These are phyloP conservation scores for Equus przewalskii DNA, from an alignment of 2,113 vertebrate species.

Conservation along the genomic window DNA sequence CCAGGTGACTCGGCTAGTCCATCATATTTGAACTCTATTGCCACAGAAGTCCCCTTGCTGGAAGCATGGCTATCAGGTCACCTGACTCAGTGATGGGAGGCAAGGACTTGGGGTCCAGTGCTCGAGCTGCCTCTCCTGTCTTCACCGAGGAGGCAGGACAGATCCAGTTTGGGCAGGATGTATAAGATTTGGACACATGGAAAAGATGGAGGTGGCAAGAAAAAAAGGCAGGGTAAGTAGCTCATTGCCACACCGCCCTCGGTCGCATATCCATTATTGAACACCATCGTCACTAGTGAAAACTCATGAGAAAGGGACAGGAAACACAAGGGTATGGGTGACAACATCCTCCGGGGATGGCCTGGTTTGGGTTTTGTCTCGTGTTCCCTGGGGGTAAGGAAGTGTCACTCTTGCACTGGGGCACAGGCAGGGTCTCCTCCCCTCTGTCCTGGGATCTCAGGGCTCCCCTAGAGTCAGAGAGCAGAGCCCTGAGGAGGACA, in stretches of 20 bases:
- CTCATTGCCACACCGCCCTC: no score
- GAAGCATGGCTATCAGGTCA: background rate
- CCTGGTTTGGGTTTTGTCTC: background rate
- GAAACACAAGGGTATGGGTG: no score
- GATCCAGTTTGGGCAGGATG: background rate
- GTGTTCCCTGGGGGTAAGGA: background rate
- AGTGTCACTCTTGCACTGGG: background rate
- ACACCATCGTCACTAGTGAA: background rate
- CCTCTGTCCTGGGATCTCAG: background rate
- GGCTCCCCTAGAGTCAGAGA: background rate
- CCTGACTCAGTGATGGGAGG: background rate
- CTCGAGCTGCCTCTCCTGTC: background rate
- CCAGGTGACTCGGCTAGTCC: background rate
- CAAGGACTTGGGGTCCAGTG: no score
- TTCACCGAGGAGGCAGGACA: background rate
- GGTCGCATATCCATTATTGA: no score
- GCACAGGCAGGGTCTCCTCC: rapidly evolving
- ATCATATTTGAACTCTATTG: background rate
- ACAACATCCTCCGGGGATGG: background rate
- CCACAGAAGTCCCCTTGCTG: background rate
- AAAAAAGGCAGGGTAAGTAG: background rate
- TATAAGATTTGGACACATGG: rapidly evolving
- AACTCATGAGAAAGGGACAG: no score
- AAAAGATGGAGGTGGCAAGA: background rate
- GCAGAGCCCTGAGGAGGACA: background rate